phyloP scores from a whole-genome alignment of 1,140 invertebrate species.

The Drosophila sechellia region DNA sequence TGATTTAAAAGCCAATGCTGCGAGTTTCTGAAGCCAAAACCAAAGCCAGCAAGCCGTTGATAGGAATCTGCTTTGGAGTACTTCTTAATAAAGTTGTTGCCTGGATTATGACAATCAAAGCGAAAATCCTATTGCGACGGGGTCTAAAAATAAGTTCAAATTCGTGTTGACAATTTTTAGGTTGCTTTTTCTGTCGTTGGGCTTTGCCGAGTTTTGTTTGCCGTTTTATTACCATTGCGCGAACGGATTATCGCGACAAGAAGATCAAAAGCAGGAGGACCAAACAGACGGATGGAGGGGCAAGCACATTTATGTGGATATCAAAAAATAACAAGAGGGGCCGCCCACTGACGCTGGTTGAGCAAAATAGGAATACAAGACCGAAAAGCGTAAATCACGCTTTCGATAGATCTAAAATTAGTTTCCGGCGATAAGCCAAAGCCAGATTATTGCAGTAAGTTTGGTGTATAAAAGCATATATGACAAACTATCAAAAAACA shows the following conservation, averaged over 20 bases:
- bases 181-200: slow-evolving; percentile 22
- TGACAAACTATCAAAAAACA: too few relatives aligned
- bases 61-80: slow-evolving; percentile 51
- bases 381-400: slow-evolving; percentile 77
- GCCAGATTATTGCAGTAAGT: slow-evolving; percentile 31
- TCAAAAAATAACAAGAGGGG: slow-evolving; percentile 42
- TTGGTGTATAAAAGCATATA: background rate
- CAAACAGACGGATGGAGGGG: slow-evolving; percentile 18
- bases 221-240: slow-evolving; percentile 75
- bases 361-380: slow-evolving; percentile 23
- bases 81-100: slow-evolving; percentile 75
- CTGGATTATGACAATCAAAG: slow-evolving; percentile 38
- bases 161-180: slow-evolving; percentile 75
- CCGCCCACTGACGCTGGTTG: slow-evolving; percentile 61
- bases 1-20: slow-evolving; percentile 25
- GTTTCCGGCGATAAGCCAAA: slow-evolving; percentile 57
- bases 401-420: slow-evolving; percentile 80
- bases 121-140: slow-evolving; percentile 70
- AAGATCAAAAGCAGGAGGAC: slow-evolving; percentile 68
- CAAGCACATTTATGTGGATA: slow-evolving; percentile 71
- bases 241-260: slow-evolving; percentile 77
- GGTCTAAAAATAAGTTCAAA: slow-evolving; percentile 79
- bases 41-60: slow-evolving; percentile 45
- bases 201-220: slow-evolving; percentile 29
- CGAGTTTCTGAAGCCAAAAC: slow-evolving; percentile 20